Percentiles rank a stretch among this genome's conserved stretches.
phyloP scores from a whole-genome alignment of 2,888 invertebrate species.

The Candidula unifasciata region DNA sequence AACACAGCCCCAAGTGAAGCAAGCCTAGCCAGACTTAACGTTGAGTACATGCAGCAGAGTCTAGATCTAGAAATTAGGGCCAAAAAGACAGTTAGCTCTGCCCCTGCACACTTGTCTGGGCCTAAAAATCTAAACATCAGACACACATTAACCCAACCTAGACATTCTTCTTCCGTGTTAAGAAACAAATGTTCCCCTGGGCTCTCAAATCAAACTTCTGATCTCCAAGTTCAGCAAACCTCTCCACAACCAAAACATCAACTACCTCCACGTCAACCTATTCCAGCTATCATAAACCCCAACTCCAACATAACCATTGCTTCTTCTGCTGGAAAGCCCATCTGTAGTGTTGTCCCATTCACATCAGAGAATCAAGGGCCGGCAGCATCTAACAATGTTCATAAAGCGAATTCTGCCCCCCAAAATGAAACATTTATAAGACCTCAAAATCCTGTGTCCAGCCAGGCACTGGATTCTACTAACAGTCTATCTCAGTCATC shows the following conservation, averaged over 20 bases:
- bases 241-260: conserved; percentile 27
- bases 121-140: background rate
- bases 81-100: conserved; percentile 13
- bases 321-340: background rate
- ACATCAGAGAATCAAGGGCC: conserved; percentile 9
- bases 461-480: background rate
- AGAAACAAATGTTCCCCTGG: background rate
- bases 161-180: background rate
- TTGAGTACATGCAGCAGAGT: conserved; percentile 41
- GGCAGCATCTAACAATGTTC: background rate
- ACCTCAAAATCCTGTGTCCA: conserved; percentile 15
- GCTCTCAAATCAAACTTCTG: background rate
- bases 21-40: conserved; percentile 30
- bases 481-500: background rate
- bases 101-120: background rate
- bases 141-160: background rate
- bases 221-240: conserved; percentile 1
- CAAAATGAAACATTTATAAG: background rate
- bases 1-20: conserved; percentile 38
- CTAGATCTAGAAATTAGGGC: conserved; percentile 47
- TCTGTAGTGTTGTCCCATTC: conserved; percentile 47
- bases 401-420: background rate
- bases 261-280: conserved; percentile 34
- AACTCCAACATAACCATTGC: conserved; percentile 19
- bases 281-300: background rate